Evolutionary conservation across 2,113 vertebrate genomes (phyloP).

Genomic region (Narcine bancroftii): DNA sequence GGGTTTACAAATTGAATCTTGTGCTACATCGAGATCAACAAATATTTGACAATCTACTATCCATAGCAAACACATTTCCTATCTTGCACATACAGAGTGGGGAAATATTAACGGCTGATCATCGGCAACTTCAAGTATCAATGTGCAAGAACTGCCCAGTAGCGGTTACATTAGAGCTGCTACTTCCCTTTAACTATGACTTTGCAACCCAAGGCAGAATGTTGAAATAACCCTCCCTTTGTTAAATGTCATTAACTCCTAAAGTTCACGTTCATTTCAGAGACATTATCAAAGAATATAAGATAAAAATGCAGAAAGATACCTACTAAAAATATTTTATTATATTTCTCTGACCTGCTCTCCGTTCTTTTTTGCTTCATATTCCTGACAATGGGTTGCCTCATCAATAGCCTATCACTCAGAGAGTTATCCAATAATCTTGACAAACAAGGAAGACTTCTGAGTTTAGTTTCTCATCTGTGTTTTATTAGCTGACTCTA

Average conservation of each 20-base stretch:
- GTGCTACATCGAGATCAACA: neutral
- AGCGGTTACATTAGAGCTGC: neutral
- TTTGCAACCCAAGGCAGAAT: conserved; percentile 21
- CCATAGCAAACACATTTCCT: neutral
- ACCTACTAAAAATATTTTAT: neutral
- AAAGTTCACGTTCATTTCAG: neutral
- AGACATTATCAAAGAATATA: neutral
- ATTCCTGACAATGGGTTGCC: neutral
- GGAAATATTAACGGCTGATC: conserved; percentile 12
- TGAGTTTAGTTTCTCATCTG: neutral
- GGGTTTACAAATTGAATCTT: neutral
- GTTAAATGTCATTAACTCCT: too few relatives aligned
- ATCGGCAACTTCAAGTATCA: conserved; percentile 7
- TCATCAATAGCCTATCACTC: neutral
- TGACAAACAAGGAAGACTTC: neutral
- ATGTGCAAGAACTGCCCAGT: neutral
- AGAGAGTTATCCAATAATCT: neutral
- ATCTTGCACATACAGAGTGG: conserved; percentile 21
- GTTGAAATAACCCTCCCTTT: conserved; percentile 31
- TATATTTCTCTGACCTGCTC: neutral
- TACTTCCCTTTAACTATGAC: conserved; percentile 33
- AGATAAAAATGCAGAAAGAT: neutral
- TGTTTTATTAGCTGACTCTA: neutral
- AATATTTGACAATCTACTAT: neutral
- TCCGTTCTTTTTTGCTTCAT: neutral